These are phyloP conservation scores for Ptychodera flava DNA, from an alignment of 35 echinoderm and acorn worm genomes.

Conservation along the genomic window DNA sequence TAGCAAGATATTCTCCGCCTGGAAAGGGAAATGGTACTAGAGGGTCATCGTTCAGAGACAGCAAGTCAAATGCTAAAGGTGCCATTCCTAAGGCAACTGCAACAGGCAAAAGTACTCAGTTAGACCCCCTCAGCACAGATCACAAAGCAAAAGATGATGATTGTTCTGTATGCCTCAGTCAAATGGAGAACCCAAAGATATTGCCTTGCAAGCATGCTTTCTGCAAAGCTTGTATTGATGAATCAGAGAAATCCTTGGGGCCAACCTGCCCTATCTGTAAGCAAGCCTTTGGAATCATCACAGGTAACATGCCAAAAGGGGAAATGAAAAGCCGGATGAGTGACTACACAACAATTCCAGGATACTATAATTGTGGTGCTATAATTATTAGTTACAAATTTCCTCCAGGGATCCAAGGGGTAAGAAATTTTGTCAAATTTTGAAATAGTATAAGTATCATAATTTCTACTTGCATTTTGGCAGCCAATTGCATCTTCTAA, in stretches of 20 bases:
- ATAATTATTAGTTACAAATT: background rate
- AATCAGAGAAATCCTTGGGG: background rate
- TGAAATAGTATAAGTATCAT: background rate
- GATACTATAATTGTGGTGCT: background rate
- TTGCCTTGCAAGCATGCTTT: conserved; percentile 5
- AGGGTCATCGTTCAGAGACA: too few species aligned
- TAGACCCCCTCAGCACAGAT: too few species aligned
- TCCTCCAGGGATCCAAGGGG: conserved; percentile 9
- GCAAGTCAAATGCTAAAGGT: too few species aligned
- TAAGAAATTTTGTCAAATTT: background rate
- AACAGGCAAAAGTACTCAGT: too few species aligned
- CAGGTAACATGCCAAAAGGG: background rate
- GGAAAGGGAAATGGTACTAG: too few species aligned
- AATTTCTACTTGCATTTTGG: background rate
- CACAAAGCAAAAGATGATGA: background rate
- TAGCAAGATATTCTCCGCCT: too few species aligned
- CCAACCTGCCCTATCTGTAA: conserved; percentile 4
- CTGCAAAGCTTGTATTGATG: background rate
- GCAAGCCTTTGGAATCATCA: background rate
- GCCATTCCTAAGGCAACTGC: too few species aligned
- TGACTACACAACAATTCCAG: background rate
- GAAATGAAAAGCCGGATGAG: background rate
- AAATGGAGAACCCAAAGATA: background rate
- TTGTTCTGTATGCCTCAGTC: background rate
- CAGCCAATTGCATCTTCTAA: too few species aligned